Percentiles rank a stretch among this genome's conserved stretches.
Conservation (phyloP, 2,797 vertebrate species). For the Sebastiscus tertius region DNA sequence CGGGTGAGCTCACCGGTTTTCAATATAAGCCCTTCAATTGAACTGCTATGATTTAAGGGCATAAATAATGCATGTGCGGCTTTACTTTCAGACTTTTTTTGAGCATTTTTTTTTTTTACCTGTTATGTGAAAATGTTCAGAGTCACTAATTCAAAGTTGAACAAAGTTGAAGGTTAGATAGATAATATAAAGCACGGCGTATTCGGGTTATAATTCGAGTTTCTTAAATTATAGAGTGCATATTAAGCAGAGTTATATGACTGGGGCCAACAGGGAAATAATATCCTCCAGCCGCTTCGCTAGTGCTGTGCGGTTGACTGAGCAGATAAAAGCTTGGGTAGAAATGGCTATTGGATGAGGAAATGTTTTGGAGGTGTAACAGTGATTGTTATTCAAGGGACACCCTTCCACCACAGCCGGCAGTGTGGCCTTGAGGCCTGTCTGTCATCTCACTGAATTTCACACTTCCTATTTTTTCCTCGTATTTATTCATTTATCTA, state of each 20-base stretch:
- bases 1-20: slow-evolving; percentile 79
- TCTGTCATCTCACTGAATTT: slow-evolving; percentile 81
- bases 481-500: slow-evolving; percentile 81
- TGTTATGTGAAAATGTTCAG: slow-evolving; percentile 77
- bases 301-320: slow-evolving; percentile 83
- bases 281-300: slow-evolving; percentile 86
- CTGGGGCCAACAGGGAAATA: slow-evolving; percentile 87
- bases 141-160: slow-evolving; percentile 84
- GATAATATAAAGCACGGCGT: slow-evolving; percentile 80
- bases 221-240: slow-evolving; percentile 88
- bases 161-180: slow-evolving; percentile 86
- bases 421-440: slow-evolving; percentile 82
- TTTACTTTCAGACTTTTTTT: slow-evolving; percentile 66
- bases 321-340: slow-evolving; percentile 86
- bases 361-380: slow-evolving; percentile 87
- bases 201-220: slow-evolving; percentile 85
- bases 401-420: slow-evolving; percentile 73
- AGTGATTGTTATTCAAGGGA: slow-evolving; percentile 88
- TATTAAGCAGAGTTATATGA: slow-evolving; percentile 88
- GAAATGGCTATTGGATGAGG: slow-evolving; percentile 85
- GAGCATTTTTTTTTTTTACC: slow-evolving; percentile 59
- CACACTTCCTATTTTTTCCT: slow-evolving; percentile 69
- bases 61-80: slow-evolving; percentile 84
- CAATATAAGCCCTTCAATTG: slow-evolving; percentile 82
- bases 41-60: slow-evolving; percentile 78